Percentiles rank a stretch among this genome's conserved stretches.
Evolutionary conservation across 2,113 vertebrate genomes (phyloP).

Genomic region (Tautogolabrus adspersus): DNA sequence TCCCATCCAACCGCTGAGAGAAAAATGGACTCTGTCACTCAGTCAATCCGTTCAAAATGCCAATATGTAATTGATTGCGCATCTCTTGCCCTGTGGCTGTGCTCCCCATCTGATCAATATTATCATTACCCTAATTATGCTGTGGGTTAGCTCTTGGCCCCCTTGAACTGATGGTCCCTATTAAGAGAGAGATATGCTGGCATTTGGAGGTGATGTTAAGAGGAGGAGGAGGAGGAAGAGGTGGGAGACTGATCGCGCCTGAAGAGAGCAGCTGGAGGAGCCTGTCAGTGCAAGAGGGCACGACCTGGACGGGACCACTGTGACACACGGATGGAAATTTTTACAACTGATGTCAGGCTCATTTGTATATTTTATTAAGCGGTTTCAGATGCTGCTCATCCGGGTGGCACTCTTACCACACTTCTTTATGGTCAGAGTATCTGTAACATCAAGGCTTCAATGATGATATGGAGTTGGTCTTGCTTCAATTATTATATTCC

Average conservation of each 20-base stretch:
- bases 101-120: conserved; percentile 81
- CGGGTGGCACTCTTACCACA: conserved; percentile 60
- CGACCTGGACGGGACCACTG: conserved; percentile 60
- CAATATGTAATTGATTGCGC: conserved; percentile 80
- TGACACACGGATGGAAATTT: conserved; percentile 51
- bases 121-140: conserved; percentile 81
- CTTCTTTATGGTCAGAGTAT: conserved; percentile 76
- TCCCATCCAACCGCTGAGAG: conserved; percentile 41
- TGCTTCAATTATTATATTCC: conserved; percentile 43
- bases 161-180: conserved; percentile 72
- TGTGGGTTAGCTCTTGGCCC: conserved; percentile 64
- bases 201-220: conserved; percentile 56
- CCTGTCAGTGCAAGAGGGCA: conserved; percentile 62
- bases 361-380: conserved; percentile 80
- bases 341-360: conserved; percentile 63
- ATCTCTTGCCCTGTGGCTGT: conserved; percentile 70
- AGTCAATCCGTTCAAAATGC: conserved; percentile 79
- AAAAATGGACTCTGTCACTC: conserved; percentile 78
- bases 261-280: conserved; percentile 74
- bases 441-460: conserved; percentile 70
- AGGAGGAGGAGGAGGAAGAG: neutral
- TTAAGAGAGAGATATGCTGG: conserved; percentile 72
- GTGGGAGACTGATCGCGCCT: conserved; percentile 35
- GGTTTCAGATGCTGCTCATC: conserved; percentile 63
- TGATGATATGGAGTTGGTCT: conserved; percentile 49